Conservation (phyloP, 2,113 vertebrate species). For the Corydoras maculifer region DNA sequence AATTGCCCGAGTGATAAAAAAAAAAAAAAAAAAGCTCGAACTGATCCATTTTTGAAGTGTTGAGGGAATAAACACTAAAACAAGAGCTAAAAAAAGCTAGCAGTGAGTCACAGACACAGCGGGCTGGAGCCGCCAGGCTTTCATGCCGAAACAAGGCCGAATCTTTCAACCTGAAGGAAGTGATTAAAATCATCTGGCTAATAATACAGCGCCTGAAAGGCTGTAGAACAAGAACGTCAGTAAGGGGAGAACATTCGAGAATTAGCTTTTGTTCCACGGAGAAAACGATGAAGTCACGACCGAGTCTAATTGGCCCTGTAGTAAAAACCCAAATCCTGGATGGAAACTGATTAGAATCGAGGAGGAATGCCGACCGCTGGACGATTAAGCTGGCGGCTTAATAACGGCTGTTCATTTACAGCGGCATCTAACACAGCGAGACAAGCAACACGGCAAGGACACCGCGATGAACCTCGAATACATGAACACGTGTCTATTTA, state of each 20-base stretch:
- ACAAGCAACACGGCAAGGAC: background rate
- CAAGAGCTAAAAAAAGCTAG: background rate
- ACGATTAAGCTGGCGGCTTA: background rate
- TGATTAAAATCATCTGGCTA: background rate
- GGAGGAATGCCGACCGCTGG: background rate
- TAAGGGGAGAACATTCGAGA: no score
- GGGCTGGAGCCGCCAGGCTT: conserved; percentile 9
- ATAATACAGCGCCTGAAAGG: conserved; percentile 1
- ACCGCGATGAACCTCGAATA: no score
- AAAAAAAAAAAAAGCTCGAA: background rate
- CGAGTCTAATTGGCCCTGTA: conserved; percentile 3
- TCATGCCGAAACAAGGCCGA: background rate
- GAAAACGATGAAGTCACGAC: conserved; percentile 1
- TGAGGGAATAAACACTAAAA: conserved; percentile 2
- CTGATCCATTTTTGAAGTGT: background rate
- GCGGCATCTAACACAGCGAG: background rate
- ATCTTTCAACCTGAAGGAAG: background rate
- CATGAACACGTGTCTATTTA: no score
- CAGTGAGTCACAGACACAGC: conserved; percentile 7
- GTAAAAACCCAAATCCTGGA: background rate
- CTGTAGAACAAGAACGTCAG: background rate
- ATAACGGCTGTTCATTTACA: background rate
- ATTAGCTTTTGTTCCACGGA: background rate
- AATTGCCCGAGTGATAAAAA: background rate
- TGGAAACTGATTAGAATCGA: background rate